Evolutionary conservation across 2,113 vertebrate species (phyloP).

Genomic region (Ancistrus triradiatus): DNA sequence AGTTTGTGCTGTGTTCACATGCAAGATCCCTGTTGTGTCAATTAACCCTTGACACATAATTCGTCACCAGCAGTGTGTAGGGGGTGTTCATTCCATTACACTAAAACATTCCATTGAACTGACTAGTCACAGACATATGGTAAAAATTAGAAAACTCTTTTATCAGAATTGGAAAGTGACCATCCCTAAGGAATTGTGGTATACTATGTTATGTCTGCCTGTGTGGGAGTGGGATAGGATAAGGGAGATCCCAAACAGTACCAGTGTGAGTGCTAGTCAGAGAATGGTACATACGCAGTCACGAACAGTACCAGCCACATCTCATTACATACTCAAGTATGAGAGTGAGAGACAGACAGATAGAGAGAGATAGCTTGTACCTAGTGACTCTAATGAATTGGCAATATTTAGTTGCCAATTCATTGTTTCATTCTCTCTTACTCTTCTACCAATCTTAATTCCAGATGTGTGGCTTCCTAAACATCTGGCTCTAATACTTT

Average conservation of each 20-base stretch:
- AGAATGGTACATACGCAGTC: not conserved
- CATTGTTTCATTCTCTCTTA: not conserved
- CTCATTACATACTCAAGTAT: no score
- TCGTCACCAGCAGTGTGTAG: no score
- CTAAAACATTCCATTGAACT: slow-evolving; percentile 54
- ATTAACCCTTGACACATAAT: no score
- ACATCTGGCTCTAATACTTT: slow-evolving; percentile 15
- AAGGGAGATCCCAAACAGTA: not conserved
- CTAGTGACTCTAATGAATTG: no score
- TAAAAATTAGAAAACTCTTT: slow-evolving; percentile 62
- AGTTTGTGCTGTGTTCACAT: not conserved
- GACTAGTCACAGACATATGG: slow-evolving; percentile 66
- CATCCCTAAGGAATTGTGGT: slow-evolving; percentile 1
- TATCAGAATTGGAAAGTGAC: slow-evolving; percentile 30
- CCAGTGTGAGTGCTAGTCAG: not conserved
- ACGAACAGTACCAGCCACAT: no score
- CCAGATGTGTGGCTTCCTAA: slow-evolving; percentile 7
- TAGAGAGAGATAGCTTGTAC: not conserved
- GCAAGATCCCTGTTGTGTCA: no score
- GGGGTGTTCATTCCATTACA: slow-evolving; percentile 41
- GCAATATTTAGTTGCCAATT: slow-evolving; percentile 2
- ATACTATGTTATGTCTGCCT: not conserved
- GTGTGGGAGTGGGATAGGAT: not conserved
- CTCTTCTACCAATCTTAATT: slow-evolving; percentile 4
- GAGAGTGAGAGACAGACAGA: no score